Evolutionary conservation across 2,888 invertebrate species (phyloP).

Genomic region (Azorinus chamasolen): DNA sequence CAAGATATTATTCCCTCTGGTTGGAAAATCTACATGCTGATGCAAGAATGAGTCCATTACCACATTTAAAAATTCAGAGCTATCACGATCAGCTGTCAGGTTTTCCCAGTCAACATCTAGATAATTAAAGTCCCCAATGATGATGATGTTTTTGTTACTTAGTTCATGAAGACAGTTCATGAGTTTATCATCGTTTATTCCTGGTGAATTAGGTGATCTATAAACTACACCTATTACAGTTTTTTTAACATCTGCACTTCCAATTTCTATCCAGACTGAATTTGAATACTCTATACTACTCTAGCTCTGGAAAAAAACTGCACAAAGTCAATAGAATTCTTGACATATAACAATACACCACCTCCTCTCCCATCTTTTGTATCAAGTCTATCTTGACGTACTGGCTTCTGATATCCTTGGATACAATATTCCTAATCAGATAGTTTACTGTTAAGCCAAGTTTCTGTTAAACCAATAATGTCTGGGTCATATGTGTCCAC

Average conservation of each 20-base stretch:
- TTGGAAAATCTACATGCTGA: too few species aligned
- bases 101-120: constrained; percentile 2
- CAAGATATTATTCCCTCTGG: not conserved
- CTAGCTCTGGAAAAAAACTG: too few species aligned
- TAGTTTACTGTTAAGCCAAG: constrained; percentile 12
- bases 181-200: constrained; percentile 5
- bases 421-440: constrained; percentile 10
- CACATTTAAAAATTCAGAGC: too few species aligned
- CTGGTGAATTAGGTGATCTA: too few species aligned
- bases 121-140: constrained; percentile 20
- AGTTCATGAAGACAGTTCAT: constrained; percentile 11
- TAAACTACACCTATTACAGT: too few species aligned
- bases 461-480: constrained; percentile 13
- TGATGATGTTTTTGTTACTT: constrained; percentile 7
- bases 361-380: constrained; percentile 6
- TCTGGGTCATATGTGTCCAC: constrained; percentile 1
- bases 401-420: not conserved
- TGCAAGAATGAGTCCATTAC: too few species aligned
- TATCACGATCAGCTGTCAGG: not conserved
- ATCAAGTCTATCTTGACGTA: not conserved
- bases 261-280: too few species aligned
- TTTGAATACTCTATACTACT: too few species aligned
- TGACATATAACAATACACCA: not conserved
- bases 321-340: too few species aligned
- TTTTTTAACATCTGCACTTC: too few species aligned